Conservation (phyloP, 2,113 vertebrate species). For the Percina caprodes region DNA sequence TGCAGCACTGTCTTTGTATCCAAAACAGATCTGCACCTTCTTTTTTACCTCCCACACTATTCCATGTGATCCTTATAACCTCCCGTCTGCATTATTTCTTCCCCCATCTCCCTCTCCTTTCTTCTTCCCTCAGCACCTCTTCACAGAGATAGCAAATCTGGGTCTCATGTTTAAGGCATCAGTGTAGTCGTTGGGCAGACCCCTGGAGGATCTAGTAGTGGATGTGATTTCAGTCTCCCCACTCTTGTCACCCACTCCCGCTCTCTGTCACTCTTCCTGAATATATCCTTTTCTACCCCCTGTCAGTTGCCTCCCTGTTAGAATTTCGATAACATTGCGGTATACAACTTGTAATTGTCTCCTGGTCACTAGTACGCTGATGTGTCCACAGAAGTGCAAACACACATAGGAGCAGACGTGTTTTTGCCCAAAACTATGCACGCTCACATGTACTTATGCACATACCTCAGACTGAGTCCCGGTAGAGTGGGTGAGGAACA, state of each 20-base stretch:
- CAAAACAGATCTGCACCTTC: conserved; percentile 25
- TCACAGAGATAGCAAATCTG: conserved; percentile 70
- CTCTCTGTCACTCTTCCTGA: conserved; percentile 28
- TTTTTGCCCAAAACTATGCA: conserved; percentile 11
- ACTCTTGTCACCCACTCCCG: conserved; percentile 24
- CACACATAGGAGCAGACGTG: background rate
- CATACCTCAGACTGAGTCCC: conserved; percentile 25
- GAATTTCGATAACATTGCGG: conserved; percentile 44
- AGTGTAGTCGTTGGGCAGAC: conserved; percentile 65
- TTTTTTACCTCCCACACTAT: conserved; percentile 24
- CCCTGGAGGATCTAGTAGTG: conserved; percentile 32
- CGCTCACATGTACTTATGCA: background rate
- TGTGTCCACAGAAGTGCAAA: conserved; percentile 13
- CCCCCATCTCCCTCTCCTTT: conserved; percentile 12
- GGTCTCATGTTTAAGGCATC: conserved; percentile 79
- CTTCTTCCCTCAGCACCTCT: conserved; percentile 48
- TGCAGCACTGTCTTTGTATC: conserved; percentile 12
- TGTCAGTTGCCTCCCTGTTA: background rate
- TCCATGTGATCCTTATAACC: conserved; percentile 33
- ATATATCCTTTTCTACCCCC: conserved; percentile 26
- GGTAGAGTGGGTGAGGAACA: background rate
- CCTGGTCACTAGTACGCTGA: background rate
- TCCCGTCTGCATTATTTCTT: conserved; percentile 32
- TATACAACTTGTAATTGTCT: conserved; percentile 1
- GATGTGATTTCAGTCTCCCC: conserved; percentile 36